Evolutionary conservation across 2,888 invertebrate species (phyloP).

Genomic region (Anagyrus pseudococci): DNA sequence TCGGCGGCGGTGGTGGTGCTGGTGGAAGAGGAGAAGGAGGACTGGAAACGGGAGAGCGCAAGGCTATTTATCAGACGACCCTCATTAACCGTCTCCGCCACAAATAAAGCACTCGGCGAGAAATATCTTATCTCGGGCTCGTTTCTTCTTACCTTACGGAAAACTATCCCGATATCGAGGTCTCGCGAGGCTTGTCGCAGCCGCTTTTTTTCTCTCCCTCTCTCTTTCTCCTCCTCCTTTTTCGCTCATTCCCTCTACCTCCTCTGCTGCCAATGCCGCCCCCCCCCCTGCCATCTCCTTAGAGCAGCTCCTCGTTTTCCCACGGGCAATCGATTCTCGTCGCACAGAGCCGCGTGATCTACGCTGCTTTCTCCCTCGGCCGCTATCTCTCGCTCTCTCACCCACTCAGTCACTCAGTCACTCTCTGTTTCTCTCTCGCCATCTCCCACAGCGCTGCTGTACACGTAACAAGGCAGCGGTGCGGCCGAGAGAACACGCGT

Average conservation of each 20-base stretch:
- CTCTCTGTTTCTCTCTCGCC: neutral
- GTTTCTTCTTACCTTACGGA: constrained; percentile 40
- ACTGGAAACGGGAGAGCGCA: constrained; percentile 19
- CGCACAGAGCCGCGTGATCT: neutral
- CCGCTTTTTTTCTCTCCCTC: constrained; percentile 19
- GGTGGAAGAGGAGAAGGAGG: too few species aligned
- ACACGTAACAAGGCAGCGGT: constrained; percentile 3
- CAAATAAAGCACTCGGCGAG: constrained; percentile 51
- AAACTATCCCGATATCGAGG: constrained; percentile 29
- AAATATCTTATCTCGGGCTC: constrained; percentile 52
- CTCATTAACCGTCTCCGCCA: constrained; percentile 52
- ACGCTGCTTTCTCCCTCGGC: neutral
- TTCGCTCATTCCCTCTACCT: neutral
- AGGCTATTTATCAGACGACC: constrained; percentile 50
- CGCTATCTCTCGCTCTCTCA: neutral
- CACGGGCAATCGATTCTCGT: constrained; percentile 23
- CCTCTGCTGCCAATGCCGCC: neutral
- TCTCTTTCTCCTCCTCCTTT: neutral
- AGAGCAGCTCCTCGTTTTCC: constrained; percentile 4
- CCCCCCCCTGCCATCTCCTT: neutral
- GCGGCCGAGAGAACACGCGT: constrained; percentile 5
- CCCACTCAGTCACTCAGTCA: too few species aligned
- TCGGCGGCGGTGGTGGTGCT: too few species aligned
- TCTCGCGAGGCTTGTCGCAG: constrained; percentile 17
- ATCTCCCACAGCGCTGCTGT: neutral